Conservation (phyloP, 2,797 vertebrate species). For the Mycteria americana region DNA sequence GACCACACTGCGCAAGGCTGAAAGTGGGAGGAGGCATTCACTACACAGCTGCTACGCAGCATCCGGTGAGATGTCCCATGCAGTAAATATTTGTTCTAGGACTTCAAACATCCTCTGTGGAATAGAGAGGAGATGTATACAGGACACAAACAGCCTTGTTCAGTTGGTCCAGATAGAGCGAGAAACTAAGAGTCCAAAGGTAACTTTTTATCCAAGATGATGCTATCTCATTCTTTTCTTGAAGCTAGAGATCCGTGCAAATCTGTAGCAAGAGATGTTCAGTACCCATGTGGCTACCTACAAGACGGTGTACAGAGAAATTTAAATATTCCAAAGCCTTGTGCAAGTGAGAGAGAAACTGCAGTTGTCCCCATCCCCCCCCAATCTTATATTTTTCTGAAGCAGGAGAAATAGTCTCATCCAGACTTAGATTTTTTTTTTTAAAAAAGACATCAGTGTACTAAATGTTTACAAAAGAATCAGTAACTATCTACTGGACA, state of each 20-base stretch:
- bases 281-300: neutral
- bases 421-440: neutral
- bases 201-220: neutral
- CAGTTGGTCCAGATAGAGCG: neutral
- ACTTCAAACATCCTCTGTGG: neutral
- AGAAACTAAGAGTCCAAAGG: neutral
- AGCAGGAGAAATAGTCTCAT: neutral
- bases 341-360: neutral
- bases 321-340: neutral
- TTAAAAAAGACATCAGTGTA: neutral
- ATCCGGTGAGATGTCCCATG: neutral
- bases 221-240: neutral
- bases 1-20: neutral
- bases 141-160: neutral
- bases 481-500: neutral
- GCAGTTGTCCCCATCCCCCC: rapidly evolving
- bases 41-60: neutral
- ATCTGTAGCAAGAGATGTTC: neutral
- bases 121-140: neutral
- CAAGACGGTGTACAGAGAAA: neutral
- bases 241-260: neutral
- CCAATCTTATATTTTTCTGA: neutral
- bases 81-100: neutral
- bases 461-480: neutral
- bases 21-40: neutral